Evolutionary conservation across 2,888 invertebrate species (phyloP).

Genomic region (Autographa pulchrina): DNA sequence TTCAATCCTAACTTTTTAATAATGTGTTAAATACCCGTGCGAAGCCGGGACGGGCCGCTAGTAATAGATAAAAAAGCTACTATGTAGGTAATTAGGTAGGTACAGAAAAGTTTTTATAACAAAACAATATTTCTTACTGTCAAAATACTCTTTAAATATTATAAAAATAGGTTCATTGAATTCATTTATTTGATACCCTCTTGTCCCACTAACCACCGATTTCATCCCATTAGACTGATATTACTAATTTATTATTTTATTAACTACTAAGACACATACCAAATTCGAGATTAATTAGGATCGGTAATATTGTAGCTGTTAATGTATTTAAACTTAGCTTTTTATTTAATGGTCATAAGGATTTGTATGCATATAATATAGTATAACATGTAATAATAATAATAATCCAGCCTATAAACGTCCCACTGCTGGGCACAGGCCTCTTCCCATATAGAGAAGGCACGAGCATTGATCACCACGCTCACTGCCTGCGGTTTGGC

Average conservation of each 20-base stretch:
- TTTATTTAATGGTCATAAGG: conserved; percentile 25
- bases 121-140: background rate
- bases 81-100: background rate
- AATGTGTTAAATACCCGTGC: no score
- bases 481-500: no score
- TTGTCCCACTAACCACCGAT: conserved; percentile 80
- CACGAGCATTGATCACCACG: no score
- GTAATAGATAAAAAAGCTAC: background rate
- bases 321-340: conserved; percentile 51
- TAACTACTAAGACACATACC: conserved; percentile 78
- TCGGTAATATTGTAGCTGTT: conserved; percentile 45
- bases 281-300: conserved; percentile 72
- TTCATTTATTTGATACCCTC: background rate
- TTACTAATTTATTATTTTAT: conserved; percentile 82
- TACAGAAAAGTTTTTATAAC: background rate
- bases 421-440: no score
- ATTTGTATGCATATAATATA: conserved; percentile 34
- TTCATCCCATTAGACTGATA: conserved; percentile 77
- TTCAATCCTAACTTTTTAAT: no score
- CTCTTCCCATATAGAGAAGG: no score
- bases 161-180: background rate
- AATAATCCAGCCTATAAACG: no score
- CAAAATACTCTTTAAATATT: background rate
- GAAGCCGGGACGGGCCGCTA: no score
- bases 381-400: background rate